These are phyloP conservation scores for Diaphora mendica DNA, from an alignment of 2,888 invertebrate genomes.

Conservation along the genomic window DNA sequence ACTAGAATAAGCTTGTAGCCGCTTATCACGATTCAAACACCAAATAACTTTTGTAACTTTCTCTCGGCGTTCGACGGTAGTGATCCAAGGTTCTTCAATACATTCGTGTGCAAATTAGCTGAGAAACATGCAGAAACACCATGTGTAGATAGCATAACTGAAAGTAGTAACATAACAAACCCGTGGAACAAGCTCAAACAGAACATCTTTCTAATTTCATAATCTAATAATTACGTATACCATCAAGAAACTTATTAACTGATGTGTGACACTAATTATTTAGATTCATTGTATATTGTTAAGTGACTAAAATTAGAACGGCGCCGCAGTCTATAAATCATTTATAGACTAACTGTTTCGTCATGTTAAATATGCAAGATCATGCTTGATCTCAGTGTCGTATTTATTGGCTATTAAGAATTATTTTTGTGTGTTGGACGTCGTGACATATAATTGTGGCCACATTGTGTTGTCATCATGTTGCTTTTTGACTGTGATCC, in stretches of 20 bases:
- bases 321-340: slow-evolving; percentile 76
- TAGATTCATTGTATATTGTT: slow-evolving; percentile 73
- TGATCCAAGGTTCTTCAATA: slow-evolving; percentile 41
- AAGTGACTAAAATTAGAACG: slow-evolving; percentile 75
- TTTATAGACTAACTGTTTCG: slow-evolving; percentile 79
- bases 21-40: slow-evolving; percentile 66
- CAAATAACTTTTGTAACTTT: slow-evolving; percentile 67
- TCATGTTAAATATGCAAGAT: slow-evolving; percentile 73
- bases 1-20: slow-evolving; percentile 70
- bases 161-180: slow-evolving; percentile 37
- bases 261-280: slow-evolving; percentile 65
- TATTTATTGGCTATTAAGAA: slow-evolving; percentile 60
- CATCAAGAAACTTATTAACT: slow-evolving; percentile 52
- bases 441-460: slow-evolving; percentile 49
- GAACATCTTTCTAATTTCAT: slow-evolving; percentile 51
- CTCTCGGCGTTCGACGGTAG: slow-evolving; percentile 58
- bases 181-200: slow-evolving; percentile 39
- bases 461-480: slow-evolving; percentile 73
- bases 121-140: slow-evolving; percentile 40
- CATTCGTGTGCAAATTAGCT: slow-evolving; percentile 35
- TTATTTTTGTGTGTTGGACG: slow-evolving; percentile 57
- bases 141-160: slow-evolving; percentile 38
- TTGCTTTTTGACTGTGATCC: slow-evolving; percentile 81
- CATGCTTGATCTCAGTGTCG: slow-evolving; percentile 51
- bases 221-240: slow-evolving; percentile 40